Evolutionary conservation across 1,140 invertebrate genomes (phyloP), one percentile per base, ranked within the genome.

Genomic region (Microplitis demolitor): DNA sequence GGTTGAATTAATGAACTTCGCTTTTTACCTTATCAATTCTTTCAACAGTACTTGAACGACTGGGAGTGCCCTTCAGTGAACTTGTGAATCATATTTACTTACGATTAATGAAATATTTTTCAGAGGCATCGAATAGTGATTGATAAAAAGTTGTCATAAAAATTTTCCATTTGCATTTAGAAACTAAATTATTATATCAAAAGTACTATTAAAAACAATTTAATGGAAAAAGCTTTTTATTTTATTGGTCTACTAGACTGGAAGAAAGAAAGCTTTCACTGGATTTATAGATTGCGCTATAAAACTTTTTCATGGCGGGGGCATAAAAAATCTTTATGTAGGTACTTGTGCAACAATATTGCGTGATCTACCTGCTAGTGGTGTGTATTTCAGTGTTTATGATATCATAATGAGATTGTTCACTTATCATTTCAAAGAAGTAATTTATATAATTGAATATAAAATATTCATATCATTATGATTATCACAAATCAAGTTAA

Each of bases 301-400:
- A 71, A 84, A 92, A 78, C 78, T 93, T 31, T 91, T 90, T 78
- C 89, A 85, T 80, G 88, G 92, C 81, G 92, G 92, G 62, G 92
- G 92, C 54, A 89, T 93, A 66, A 77, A 88, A 50, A 91, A 89
- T 78, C 85, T 93, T 51, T 93, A 91, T 82, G 89, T 89, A 76
- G 92, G 92, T 68, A 92, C 91, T 50, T 87, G 83, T 75, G 92
- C 91, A 4, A 93, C 92, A 54, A 79, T 93, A 24, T 77, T 92
- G 13, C 73, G 73, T 89, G 92, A 93, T 85, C 88, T 94, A 37
- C 92, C 92, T 66, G 91, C 91, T 3, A 89, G 86, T 79, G 92
- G 91, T 35, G 89, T 91, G 81, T 93, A 93, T 82, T 92, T 94
- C 78, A 89, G 90, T 83, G 87, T 88, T 3, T 93, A 93, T 79